Conservation (phyloP, 2,888 invertebrate species). For the Serrognathus titanus region DNA sequence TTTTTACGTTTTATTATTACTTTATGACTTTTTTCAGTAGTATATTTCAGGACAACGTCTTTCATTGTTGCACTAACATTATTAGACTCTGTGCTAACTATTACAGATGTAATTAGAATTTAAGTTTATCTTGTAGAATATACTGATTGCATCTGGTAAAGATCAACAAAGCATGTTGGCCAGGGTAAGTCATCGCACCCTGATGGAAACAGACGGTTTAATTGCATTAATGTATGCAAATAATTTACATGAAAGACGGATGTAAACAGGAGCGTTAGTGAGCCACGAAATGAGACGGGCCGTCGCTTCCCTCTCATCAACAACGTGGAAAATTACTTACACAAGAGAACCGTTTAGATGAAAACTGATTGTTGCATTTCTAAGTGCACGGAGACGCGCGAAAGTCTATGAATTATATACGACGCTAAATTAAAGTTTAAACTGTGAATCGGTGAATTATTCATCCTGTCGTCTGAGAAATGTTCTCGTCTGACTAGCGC, state of each 20-base stretch:
- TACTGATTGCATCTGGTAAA: background rate
- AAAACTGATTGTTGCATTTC: constrained; percentile 18
- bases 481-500: too few relatives aligned
- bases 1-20: too few relatives aligned
- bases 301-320: constrained; percentile 14
- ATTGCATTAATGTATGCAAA: constrained; percentile 45
- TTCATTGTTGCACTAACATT: too few relatives aligned
- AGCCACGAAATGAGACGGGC: constrained; percentile 42
- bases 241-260: constrained; percentile 43
- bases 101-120: too few relatives aligned
- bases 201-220: constrained; percentile 26
- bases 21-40: too few relatives aligned
- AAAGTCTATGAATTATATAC: constrained; percentile 11
- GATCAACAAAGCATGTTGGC: background rate
- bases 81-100: too few relatives aligned
- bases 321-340: constrained; percentile 18
- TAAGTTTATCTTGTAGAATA: too few relatives aligned
- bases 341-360: constrained; percentile 10
- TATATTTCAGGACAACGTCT: too few relatives aligned
- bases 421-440: constrained; percentile 4
- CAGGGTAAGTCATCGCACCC: constrained; percentile 1
- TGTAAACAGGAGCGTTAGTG: constrained; percentile 43
- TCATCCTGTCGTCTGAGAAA: too few relatives aligned
- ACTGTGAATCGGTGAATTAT: too few relatives aligned
- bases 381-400: background rate